Evolutionary conservation across 2,797 vertebrate genomes (phyloP).

Genomic region (Scomberomorus guttatus): DNA sequence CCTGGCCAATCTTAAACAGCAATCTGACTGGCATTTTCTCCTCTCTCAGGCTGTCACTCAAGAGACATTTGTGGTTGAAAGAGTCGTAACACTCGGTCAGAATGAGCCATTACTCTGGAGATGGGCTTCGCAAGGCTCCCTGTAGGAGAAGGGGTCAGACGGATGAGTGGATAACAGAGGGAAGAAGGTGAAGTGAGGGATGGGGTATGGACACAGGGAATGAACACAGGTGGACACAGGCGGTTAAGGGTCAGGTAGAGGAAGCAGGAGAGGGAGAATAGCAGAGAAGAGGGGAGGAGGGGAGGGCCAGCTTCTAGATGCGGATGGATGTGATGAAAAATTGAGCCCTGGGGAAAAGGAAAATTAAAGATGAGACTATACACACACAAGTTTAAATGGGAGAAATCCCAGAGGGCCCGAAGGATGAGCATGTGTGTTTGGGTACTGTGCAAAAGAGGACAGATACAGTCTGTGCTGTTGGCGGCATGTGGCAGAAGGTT

Average conservation of each 20-base stretch:
- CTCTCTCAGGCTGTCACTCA: conserved; percentile 69
- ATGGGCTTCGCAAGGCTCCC: conserved; percentile 41
- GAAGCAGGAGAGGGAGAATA: conserved; percentile 19
- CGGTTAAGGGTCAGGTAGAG: conserved; percentile 16
- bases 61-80: conserved; percentile 65
- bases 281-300: conserved; percentile 7
- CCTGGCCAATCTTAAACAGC: conserved; percentile 58
- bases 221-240: background rate
- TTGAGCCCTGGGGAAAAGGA: conserved; percentile 17
- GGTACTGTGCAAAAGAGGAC: conserved; percentile 13
- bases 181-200: conserved; percentile 15
- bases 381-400: conserved; percentile 30
- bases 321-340: conserved; percentile 37
- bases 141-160: conserved; percentile 11
- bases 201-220: background rate
- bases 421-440: conserved; percentile 4
- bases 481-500: background rate
- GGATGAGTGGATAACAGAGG: conserved; percentile 6
- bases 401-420: conserved; percentile 24
- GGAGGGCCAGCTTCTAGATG: background rate
- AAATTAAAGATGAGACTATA: conserved; percentile 40
- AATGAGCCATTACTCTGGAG: conserved; percentile 68
- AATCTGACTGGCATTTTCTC: conserved; percentile 71
- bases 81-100: conserved; percentile 59
- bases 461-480: conserved; percentile 16